phyloP scores from a whole-genome alignment of 2,797 vertebrate genomes.

The Cossypha caffra region DNA sequence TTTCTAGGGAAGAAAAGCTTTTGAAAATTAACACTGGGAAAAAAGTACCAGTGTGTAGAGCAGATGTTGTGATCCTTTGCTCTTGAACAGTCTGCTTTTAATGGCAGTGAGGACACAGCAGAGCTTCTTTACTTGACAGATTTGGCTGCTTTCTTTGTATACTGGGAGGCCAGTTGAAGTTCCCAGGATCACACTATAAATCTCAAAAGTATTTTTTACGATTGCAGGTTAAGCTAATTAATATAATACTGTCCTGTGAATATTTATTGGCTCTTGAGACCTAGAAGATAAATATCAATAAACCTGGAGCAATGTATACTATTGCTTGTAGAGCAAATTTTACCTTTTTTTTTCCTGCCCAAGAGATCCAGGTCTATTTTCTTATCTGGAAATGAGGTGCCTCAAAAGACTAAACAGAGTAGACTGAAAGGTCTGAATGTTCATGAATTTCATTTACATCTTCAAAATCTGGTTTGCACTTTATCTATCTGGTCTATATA shows the following conservation, averaged over 20 bases:
- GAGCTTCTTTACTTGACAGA: not conserved
- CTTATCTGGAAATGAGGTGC: not conserved
- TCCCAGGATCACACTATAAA: not conserved
- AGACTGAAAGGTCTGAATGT: not conserved
- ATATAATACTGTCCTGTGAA: not conserved
- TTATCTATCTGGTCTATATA: not conserved
- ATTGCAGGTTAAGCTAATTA: not conserved
- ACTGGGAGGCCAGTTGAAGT: not conserved
- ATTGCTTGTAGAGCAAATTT: not conserved
- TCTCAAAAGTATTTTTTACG: not conserved
- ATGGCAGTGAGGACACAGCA: not conserved
- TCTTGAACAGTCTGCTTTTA: not conserved
- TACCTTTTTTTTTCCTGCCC: not conserved
- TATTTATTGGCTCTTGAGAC: not conserved
- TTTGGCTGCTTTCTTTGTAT: not conserved
- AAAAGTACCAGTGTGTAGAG: not conserved
- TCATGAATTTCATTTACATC: not conserved
- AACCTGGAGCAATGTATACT: not conserved
- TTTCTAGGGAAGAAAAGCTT: not conserved
- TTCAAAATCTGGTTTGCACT: not conserved
- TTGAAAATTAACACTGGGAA: not conserved
- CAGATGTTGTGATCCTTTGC: not conserved
- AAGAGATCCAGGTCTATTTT: not conserved
- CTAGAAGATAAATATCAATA: not conserved
- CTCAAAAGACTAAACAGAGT: not conserved